Evolutionary conservation across 2,888 invertebrate species (phyloP), one percentile per base, ranked within the genome.

Genomic region (Lagria hirta): DNA sequence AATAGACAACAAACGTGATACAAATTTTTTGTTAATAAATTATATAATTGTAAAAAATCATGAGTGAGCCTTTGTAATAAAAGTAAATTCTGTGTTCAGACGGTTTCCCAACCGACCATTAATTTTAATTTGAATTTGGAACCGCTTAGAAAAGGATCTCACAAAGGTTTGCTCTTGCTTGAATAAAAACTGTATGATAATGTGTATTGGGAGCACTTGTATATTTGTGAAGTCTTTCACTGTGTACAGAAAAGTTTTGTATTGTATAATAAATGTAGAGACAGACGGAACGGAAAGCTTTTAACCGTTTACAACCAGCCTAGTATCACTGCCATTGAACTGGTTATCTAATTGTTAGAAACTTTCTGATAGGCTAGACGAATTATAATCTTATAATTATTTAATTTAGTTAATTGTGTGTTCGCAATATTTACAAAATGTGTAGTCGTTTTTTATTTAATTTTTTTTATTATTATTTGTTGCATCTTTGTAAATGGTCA

Each of bases 241-340:
- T 60, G 49, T 66, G 66, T 66, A 65, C 57, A 65, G 62, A 64
- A 63, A 64, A 62, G 56, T 45, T 45, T 65, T 66, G 66, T 68
- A 67, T 64, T 65, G 64, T 66, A 61, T 64, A 62, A 55, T 60
- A 62, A 57, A 35, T 51, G 55, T 55, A 55, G 54, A 54, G 57
- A 51, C 45, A 43, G 45, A 30, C 45, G 48, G 49, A 50, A 51
- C 41, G 51, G 53, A 51, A 44, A 44, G 55, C 56, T 60, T 60
- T 55, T 58, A 60, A 60, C 60, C 62, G 59, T 60, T 62, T 60
- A 57, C 64, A 65, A 62, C 65, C 65, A 65, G 64, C 64, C 58
- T 58, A 58, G 55, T 55, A 59, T 62, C 65, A 66, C 66, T 66
- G 66, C 66, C 66, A 65, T 63, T 63, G 54, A 38, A 43, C 60